Evolutionary conservation across 2,113 vertebrate genomes (phyloP), one percentile per base, ranked within the genome.

Genomic region (Ctenodactylus gundi): DNA sequence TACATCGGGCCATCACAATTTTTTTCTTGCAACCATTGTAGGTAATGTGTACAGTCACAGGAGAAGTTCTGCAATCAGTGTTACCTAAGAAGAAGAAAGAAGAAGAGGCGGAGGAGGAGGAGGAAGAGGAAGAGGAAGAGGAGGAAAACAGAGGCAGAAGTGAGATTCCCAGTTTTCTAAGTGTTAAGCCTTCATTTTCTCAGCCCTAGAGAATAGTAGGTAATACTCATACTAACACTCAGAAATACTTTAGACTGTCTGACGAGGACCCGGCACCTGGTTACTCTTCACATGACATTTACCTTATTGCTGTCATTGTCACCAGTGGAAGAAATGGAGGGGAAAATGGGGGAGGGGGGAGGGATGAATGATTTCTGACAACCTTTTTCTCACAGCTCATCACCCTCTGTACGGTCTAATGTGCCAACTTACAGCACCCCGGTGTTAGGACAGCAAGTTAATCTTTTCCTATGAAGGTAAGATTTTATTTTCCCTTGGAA

Each of bases 21-120:
- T 2, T 94, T 53, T 92, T 97, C 70, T 3, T 90, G 75, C 97
- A 97, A 3, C 92, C 90, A 11, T 81, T 95, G 44, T 88, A 93
- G 21, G 8, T 84, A 55, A 97, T 41, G 7, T 81, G 92, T 21
- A 97, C 95, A 21, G 85, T 96, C 51, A 97, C 72, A 0, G 27
- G 76, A 44, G 82, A 29, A 57, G 92, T 1, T 86, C n/a, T 91
- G 18, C 97, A 97, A 1, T 20, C 21, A 14, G 60, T 73, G 3
- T 94, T 91, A 96, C 97, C 97, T 97, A 65, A 29, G 85, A 67
- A n/a, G n/a, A n/a, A n/a, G n/a, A n/a, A n/a, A n/a, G n/a, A n/a
- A n/a, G n/a, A n/a, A n/a, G n/a, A n/a, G n/a, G n/a, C n/a, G n/a
- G n/a, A n/a, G n/a, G n/a, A n/a, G n/a, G n/a, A n/a, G n/a, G n/a